Evolutionary conservation across 2,113 vertebrate genomes (phyloP), one percentile per base, ranked within the genome.

Genomic region (Apistogramma diplotaenia): DNA sequence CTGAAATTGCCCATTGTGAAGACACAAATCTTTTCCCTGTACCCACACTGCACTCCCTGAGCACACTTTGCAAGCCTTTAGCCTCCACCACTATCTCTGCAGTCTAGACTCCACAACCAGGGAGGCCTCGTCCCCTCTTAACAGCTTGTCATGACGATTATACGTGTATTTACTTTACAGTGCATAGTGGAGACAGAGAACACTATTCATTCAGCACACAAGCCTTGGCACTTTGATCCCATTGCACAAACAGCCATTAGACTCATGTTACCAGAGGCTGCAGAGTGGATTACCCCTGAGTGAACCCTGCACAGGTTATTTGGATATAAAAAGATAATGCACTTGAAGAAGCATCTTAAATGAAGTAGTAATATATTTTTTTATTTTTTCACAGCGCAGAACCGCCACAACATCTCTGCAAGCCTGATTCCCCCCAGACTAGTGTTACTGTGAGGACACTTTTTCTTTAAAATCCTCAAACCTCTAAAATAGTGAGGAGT

Each of bases 271-370:
- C 78, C 73, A 55, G 25, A 58, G 78, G 76, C 75, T 57, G 81
- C 77, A 54, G 82, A 79, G 77, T 83, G 74, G 84, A 89, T 91
- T 85, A 91, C 90, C 88, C 89, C 93, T 89, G 78, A 90, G 83
- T 61, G 91, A 88, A 75, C 75, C 80, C 61, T 67, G 70, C 10
- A 53, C 73, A 37, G 49, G 65, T 84, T 89, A 81, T 85, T 83
- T 83, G 77, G 85, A 92, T 81, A 79, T 74, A 61, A 83, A 87
- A 37, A 81, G 79, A 79, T 83, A 87, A 88, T 74, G 70, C 55
- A 74, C 53, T 87, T 35, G 4, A 56, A 82, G n/a, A 60, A 67
- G 72, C 85, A 76, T 83, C 76, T 78, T 56, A 82, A 83, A 27
- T 33, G 55, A 72, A 84, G 77, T 46, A 18, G 65, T 58, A 59